These are phyloP conservation scores for Ifrita kowaldi DNA, from an alignment of 2,113 vertebrate species.

Conservation along the genomic window DNA sequence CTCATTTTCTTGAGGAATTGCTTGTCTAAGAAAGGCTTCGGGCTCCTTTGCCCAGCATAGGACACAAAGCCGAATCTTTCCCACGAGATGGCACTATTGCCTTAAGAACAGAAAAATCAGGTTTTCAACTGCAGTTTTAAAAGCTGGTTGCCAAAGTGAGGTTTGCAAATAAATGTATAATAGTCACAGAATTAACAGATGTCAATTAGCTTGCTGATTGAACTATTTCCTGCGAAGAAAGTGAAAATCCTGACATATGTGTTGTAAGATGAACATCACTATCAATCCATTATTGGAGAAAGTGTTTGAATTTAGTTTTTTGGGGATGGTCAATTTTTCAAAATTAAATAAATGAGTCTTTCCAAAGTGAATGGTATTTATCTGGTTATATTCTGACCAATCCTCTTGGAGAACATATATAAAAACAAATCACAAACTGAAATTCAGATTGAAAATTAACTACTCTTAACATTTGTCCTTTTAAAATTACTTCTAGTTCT, in stretches of 20 bases:
- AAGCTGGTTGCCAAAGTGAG: not conserved
- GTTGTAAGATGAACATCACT: not conserved
- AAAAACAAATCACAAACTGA: not conserved
- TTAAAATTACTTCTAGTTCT: not conserved
- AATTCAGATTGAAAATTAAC: not conserved
- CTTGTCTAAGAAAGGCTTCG: not conserved
- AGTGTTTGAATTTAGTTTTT: not conserved
- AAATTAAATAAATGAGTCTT: not conserved
- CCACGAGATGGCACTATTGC: conserved; percentile 73
- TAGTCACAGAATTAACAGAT: not conserved
- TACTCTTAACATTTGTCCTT: not conserved
- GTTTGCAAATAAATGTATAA: not conserved
- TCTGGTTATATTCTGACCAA: not conserved
- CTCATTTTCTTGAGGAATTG: not conserved
- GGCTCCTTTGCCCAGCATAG: not conserved
- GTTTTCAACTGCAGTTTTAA: not conserved
- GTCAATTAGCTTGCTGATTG: not conserved
- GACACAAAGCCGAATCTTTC: rapidly evolving
- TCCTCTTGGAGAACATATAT: not conserved
- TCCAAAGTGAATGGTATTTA: not conserved
- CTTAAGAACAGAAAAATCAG: not conserved
- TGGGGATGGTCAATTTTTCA: not conserved
- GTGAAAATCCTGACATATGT: not conserved
- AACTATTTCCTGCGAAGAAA: not conserved
- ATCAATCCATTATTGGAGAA: not conserved